Conservation (phyloP, 2,797 vertebrate species). For the Avahi laniger region DNA sequence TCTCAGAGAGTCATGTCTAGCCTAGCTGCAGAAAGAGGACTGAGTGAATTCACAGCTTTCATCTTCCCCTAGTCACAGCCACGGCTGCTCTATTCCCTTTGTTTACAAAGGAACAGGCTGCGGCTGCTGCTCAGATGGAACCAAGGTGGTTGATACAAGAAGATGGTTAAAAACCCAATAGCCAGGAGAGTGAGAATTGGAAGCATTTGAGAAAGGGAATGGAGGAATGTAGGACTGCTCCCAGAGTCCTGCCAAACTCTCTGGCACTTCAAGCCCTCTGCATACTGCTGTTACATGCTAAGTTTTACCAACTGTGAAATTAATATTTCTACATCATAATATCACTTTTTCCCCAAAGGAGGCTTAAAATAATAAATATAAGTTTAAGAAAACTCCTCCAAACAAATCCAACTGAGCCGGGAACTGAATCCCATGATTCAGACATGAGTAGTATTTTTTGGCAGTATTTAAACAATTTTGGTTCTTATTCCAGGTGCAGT, state of each 20-base stretch:
- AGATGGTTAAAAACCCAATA: neutral
- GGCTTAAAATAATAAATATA: constrained; percentile 63
- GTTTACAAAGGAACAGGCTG: constrained; percentile 19
- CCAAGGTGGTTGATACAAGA: constrained; percentile 52
- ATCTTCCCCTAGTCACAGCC: neutral
- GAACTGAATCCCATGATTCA: constrained; percentile 63
- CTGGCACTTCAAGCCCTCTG: constrained; percentile 28
- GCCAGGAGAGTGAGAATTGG: constrained; percentile 41
- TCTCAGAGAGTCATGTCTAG: neutral
- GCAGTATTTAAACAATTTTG: constrained; percentile 66
- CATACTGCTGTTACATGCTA: constrained; percentile 61
- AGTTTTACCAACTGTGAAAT: constrained; percentile 80
- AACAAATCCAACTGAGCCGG: constrained; percentile 43
- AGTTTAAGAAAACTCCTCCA: neutral
- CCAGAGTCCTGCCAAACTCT: constrained; percentile 43
- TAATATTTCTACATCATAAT: constrained; percentile 77
- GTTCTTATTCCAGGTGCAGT: constrained; percentile 40
- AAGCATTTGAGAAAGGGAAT: constrained; percentile 40
- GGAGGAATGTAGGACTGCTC: neutral
- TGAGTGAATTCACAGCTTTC: constrained; percentile 3
- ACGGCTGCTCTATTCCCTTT: neutral
- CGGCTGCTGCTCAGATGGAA: constrained; percentile 17
- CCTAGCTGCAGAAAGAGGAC: neutral
- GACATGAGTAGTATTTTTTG: constrained; percentile 49
- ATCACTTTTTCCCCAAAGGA: constrained; percentile 56